Percentiles rank a stretch among this genome's conserved stretches.
Evolutionary conservation across 2,888 invertebrate genomes (phyloP).

Genomic region (Trachelus tabidus): DNA sequence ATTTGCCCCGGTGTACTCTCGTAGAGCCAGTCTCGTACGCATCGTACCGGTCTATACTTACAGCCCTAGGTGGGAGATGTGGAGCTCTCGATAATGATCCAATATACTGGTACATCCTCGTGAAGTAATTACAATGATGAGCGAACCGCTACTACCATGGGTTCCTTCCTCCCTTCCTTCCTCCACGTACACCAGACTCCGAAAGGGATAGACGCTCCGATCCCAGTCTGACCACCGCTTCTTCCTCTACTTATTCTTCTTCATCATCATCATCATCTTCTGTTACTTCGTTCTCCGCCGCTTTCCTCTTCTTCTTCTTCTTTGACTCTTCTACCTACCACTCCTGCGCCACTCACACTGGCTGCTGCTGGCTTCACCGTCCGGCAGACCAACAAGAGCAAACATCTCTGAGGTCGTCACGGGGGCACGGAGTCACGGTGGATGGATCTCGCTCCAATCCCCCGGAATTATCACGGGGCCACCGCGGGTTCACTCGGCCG

Average conservation of each 20-base stretch:
- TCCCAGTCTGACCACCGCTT: slow-evolving; percentile 27
- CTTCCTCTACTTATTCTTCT: slow-evolving; percentile 23
- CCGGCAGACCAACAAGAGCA: slow-evolving; percentile 58
- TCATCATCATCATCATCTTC: slow-evolving; percentile 5
- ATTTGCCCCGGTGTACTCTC: slow-evolving; percentile 1
- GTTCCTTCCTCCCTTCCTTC: slow-evolving; percentile 19
- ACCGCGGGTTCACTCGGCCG: slow-evolving; percentile 49
- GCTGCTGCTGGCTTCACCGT: slow-evolving; percentile 30
- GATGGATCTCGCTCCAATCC: slow-evolving; percentile 52
- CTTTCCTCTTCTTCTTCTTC: slow-evolving; percentile 13
- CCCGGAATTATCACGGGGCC: slow-evolving; percentile 54
- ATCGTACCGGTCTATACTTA: slow-evolving; percentile 55
- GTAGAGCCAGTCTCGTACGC: slow-evolving; percentile 10
- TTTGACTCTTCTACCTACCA: slow-evolving; percentile 8
- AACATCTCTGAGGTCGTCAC: slow-evolving; percentile 61
- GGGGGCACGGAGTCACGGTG: slow-evolving; percentile 58
- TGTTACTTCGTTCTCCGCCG: slow-evolving; percentile 11
- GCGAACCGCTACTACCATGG: slow-evolving; percentile 58
- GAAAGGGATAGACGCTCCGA: slow-evolving; percentile 43
- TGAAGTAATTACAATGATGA: slow-evolving; percentile 65
- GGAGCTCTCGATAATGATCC: slow-evolving; percentile 63
- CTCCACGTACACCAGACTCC: slow-evolving; percentile 39
- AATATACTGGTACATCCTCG: slow-evolving; percentile 63
- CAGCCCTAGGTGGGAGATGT: slow-evolving; percentile 58
- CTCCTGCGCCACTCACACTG: slow-evolving; percentile 27